phyloP scores from a whole-genome alignment of 2,797 vertebrate species.

The Semaprochilodus insignis region DNA sequence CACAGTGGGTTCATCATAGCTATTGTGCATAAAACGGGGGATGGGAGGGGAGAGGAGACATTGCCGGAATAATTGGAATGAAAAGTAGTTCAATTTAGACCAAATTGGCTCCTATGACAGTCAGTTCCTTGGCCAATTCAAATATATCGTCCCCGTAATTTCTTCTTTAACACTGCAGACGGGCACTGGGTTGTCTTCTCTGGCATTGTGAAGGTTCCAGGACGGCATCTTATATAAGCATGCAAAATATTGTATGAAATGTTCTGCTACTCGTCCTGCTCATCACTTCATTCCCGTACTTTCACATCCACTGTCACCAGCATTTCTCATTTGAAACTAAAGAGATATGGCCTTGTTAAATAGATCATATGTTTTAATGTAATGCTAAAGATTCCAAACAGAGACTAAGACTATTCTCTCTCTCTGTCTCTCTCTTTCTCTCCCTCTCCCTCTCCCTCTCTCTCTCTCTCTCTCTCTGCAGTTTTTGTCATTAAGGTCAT shows the following conservation, averaged over 20 bases:
- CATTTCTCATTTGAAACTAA: constrained; percentile 23
- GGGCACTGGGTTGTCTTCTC: constrained; percentile 21
- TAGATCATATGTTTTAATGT: constrained; percentile 37
- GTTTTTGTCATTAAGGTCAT: constrained; percentile 61
- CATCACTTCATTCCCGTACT: constrained; percentile 14
- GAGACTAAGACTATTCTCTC: constrained; percentile 37
- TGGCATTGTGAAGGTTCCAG: constrained; percentile 10
- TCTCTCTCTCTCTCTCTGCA: constrained; percentile 15
- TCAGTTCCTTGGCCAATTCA: constrained; percentile 62
- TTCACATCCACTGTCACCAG: neutral
- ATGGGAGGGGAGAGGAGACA: constrained; percentile 38
- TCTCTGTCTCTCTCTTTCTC: constrained; percentile 25
- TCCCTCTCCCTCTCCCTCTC: neutral
- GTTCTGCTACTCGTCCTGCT: neutral
- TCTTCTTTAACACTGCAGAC: constrained; percentile 23
- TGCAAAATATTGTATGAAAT: neutral
- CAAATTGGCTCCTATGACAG: constrained; percentile 65
- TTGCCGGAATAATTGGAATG: constrained; percentile 63
- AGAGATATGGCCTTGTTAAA: constrained; percentile 33
- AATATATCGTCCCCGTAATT: constrained; percentile 62
- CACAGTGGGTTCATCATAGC: constrained; percentile 44
- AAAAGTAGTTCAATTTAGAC: constrained; percentile 68
- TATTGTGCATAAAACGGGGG: constrained; percentile 25
- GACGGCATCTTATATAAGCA: constrained; percentile 21
- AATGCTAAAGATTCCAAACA: constrained; percentile 38